Evolutionary conservation across 2,888 invertebrate genomes (phyloP).

Genomic region (Eupithecia centaureata): DNA sequence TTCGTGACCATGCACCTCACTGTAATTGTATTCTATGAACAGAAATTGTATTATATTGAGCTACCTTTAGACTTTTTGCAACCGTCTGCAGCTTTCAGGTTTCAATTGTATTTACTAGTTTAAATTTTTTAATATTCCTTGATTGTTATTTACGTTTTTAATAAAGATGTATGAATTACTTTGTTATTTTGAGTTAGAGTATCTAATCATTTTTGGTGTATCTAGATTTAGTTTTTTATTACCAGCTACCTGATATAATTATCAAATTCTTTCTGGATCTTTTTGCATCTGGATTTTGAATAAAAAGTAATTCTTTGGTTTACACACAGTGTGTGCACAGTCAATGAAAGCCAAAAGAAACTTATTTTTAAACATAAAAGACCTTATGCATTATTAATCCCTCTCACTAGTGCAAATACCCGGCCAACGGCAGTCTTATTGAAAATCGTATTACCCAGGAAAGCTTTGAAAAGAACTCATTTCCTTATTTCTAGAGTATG

Average conservation of each 20-base stretch:
- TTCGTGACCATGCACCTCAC: background rate
- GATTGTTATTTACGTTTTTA: no score
- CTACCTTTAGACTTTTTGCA: no score
- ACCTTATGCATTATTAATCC: background rate
- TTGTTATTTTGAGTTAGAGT: no score
- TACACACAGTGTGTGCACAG: background rate
- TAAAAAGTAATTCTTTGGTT: background rate
- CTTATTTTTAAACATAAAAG: background rate
- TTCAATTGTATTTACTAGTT: no score
- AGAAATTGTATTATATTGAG: background rate
- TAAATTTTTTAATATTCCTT: no score
- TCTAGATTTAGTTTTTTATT: background rate
- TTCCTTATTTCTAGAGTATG: constrained; percentile 27
- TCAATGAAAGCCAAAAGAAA: background rate
- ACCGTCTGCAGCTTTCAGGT: no score
- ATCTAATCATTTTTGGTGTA: no score
- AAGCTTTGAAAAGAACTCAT: constrained; percentile 35
- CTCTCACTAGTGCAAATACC: constrained; percentile 4
- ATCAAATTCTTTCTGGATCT: background rate
- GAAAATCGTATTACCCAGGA: constrained; percentile 40
- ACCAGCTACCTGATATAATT: background rate
- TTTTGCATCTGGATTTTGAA: background rate
- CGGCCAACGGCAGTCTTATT: constrained; percentile 34
- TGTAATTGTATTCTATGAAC: background rate
- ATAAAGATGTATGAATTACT: no score